Base-by-base conservation (phyloP, 2,888 invertebrate species). In the Drosophila fulvimacula region DNA sequence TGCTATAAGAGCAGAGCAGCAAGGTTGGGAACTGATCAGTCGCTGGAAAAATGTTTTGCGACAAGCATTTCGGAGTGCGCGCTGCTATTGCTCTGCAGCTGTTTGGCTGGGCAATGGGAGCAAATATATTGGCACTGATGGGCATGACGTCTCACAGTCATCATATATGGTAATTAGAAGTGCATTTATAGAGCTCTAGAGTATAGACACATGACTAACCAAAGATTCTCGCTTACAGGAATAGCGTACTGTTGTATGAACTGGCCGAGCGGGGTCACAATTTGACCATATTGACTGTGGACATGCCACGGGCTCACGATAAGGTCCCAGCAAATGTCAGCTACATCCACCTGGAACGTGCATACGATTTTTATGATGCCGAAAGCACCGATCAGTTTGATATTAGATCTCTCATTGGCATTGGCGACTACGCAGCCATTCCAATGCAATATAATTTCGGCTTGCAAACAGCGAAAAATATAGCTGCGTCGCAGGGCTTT, bases 301-400 rank as follows among this genome's bases (percentile, higher is more conserved):
- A 91, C 56, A 44, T 73, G 48, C 60, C 65, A 5, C 48, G 68
- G 0, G 6, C 73, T 1, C 49, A 27, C 21, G 76, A 78, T 9
- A 61, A 73, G 19, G 51, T 81, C 3, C 72, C 81, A 0, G 36
- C 73, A 11, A 88, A 84, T 63, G 63, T 88, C 1, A 85, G 77
- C 52, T 87, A 84, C 10, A 86, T 91, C 17, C 76, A 90, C 46
- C 62, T 91, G 51, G 89, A 91, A 63, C 59, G 81, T n/a, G 73
- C 70, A 7, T 89, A 89, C 49, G 63, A 72, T 9, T 39, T 71
- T 4, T 64, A 69, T 44, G 66, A 72, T 34, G 49, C 49, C 17
- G 41, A 55, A 6, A 30, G 41, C 1, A 38, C 53, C 11, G 53
- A 49, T 13, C 49, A 53, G 11, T 46, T 61, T 2, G 65, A 82